phyloP scores from a whole-genome alignment of 1,140 invertebrate genomes.

The Aphelenchoides besseyi region DNA sequence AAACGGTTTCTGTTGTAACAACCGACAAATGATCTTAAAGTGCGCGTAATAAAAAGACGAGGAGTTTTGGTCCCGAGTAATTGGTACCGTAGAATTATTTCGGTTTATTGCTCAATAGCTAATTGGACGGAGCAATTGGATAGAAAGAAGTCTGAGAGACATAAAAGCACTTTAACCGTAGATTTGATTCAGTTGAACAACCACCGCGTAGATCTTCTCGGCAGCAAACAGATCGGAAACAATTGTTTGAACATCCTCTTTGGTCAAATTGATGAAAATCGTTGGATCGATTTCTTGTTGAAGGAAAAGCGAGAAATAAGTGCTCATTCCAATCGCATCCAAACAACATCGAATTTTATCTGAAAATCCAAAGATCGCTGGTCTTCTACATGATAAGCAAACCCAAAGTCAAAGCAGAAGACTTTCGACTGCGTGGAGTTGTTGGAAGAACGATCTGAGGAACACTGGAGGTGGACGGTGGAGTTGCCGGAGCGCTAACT shows the following conservation, averaged over 20 bases:
- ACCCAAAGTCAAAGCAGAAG: conserved; percentile 1
- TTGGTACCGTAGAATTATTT: too few species aligned
- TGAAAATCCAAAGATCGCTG: neutral
- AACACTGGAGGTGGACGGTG: neutral
- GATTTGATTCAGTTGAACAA: neutral
- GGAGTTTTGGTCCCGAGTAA: too few species aligned
- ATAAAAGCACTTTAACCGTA: too few species aligned
- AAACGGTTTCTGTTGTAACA: too few species aligned
- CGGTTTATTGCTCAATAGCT: too few species aligned
- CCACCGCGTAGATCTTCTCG: neutral
- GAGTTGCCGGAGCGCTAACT: neutral
- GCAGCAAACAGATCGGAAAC: neutral
- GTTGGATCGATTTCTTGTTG: conserved; percentile 16
- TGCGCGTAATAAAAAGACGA: too few species aligned
- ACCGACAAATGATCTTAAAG: too few species aligned
- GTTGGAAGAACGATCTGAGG: neutral
- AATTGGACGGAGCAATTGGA: too few species aligned
- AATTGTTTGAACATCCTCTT: neutral
- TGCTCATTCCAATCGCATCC: neutral
- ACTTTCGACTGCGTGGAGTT: neutral
- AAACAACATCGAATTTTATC: neutral
- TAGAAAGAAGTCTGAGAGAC: too few species aligned
- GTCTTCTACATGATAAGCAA: neutral
- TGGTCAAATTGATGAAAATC: neutral
- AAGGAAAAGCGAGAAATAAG: neutral